Percentiles rank a stretch among this genome's conserved stretches.
These are phyloP conservation scores for Gasteruption jaculator DNA, from an alignment of 2,888 invertebrate species.

Conservation along the genomic window DNA sequence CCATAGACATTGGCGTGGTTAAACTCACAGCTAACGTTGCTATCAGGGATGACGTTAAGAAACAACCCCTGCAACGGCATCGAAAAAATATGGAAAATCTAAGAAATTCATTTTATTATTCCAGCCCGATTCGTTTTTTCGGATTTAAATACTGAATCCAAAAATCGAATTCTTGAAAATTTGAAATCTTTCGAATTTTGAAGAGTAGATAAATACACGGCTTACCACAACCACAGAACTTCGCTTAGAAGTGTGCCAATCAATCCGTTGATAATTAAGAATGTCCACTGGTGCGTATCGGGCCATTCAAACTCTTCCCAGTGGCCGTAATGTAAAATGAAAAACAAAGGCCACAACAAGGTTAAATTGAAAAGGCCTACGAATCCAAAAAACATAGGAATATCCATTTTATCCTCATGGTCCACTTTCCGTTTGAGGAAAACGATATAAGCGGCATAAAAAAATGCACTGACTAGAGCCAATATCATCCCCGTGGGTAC, in stretches of 20 bases:
- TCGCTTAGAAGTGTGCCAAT: slow-evolving; percentile 89
- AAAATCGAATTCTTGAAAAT: background rate
- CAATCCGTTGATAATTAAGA: slow-evolving; percentile 79
- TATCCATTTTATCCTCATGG: slow-evolving; percentile 90
- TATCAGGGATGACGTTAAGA: slow-evolving; percentile 85
- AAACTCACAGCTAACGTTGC: slow-evolving; percentile 83
- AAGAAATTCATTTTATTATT: slow-evolving; percentile 12
- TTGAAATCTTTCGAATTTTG: background rate
- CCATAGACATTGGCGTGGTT: slow-evolving; percentile 84
- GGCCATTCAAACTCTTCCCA: slow-evolving; percentile 86
- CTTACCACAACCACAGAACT: slow-evolving; percentile 87
- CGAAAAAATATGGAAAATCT: background rate
- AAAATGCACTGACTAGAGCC: slow-evolving; percentile 80
- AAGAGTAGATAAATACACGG: slow-evolving; percentile 16
- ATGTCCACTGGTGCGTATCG: slow-evolving; percentile 72
- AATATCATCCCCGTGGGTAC: slow-evolving; percentile 76
- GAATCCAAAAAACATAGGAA: slow-evolving; percentile 93
- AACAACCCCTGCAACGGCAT: slow-evolving; percentile 87
- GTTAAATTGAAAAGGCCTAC: slow-evolving; percentile 89
- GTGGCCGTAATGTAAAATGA: slow-evolving; percentile 76
- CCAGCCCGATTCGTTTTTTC: too few species aligned
- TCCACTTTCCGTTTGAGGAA: slow-evolving; percentile 82
- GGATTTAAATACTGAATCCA: slow-evolving; percentile 4
- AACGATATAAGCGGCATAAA: slow-evolving; percentile 87
- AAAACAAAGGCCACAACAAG: slow-evolving; percentile 85